Base-by-base conservation (phyloP, 2,113 vertebrate species). In the Hipposideros armiger region DNA sequence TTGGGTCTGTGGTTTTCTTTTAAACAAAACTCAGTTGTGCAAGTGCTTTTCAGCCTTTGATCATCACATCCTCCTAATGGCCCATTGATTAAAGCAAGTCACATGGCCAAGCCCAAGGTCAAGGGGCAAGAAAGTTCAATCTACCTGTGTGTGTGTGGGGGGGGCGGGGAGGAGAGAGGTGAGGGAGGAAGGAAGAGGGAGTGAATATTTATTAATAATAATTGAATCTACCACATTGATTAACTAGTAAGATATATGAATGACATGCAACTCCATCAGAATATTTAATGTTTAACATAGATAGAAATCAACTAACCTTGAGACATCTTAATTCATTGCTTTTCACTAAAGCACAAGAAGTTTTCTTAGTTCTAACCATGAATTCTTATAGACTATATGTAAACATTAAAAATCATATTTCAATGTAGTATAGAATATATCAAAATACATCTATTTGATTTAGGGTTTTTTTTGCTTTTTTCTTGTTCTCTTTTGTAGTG, bases 331-430 rank as follows among this genome's bases (percentile, higher is more conserved):
- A n/a, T 66, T 83, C 62, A n/a, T 36, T 87, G 11, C 11, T 67
- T 90, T 83, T 91, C 47, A 54, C 26, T 84, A 50, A 95, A 84
- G 5, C 13, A 64, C 30, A 92, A n/a, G n/a, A 45, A 84, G 62
- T 89, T 58, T 95, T 11, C 62, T 89, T 64, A 70, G 83, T 91
- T 77, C 30, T 91, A 82, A 73, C 9, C 28, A 76, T 15, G 66
- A 93, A 88, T 22, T 84, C 40, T 50, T 76, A 52, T 2, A 52
- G 69, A 82, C 82, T 76, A 89, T 52, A 42, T 32, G 4, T 22
- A 77, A 22, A 19, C 5, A n/a, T 74, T 84, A 76, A 94, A 94
- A 74, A 88, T 66, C 14, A 64, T 47, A 84, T 91, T 85, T 87
- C 52, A 91, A 7, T 73, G 36, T 10, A 94, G 9, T 87, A 19